A percentile compares a stretch with the other conserved stretches of the same genome.
phyloP scores from a whole-genome alignment of 2,113 vertebrate genomes.

The Otus sunia region DNA sequence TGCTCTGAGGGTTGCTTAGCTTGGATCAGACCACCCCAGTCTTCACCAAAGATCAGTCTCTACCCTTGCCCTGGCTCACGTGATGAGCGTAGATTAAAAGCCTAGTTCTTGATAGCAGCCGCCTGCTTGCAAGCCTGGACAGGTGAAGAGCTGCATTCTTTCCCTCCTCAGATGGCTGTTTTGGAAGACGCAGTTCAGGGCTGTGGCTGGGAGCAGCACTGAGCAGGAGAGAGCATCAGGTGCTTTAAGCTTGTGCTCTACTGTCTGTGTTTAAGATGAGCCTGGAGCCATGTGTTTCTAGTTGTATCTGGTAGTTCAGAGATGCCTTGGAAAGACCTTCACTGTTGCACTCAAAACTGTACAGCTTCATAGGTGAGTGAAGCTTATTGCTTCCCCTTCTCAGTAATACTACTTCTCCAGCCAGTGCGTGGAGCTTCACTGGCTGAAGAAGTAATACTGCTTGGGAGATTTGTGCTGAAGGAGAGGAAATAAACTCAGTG shows the following conservation, averaged over 20 bases:
- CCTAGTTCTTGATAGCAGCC: neutral
- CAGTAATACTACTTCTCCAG: neutral
- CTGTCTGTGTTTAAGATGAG: neutral
- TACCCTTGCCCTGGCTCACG: neutral
- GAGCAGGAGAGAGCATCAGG: neutral
- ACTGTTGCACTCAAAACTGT: neutral
- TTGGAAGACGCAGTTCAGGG: neutral
- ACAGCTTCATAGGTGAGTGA: neutral
- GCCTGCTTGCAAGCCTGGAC: conserved; percentile 14
- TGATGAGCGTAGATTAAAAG: neutral
- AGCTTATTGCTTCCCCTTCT: neutral
- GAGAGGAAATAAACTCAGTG: neutral
- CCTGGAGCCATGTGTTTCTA: neutral
- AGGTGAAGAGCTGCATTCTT: neutral
- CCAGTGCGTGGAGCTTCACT: neutral
- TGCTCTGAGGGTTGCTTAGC: neutral
- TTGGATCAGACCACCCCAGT: neutral
- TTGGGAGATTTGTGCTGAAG: neutral
- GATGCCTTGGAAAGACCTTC: neutral
- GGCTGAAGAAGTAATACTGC: neutral
- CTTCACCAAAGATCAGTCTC: neutral
- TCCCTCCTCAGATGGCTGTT: neutral
- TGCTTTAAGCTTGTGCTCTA: neutral
- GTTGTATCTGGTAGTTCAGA: neutral
- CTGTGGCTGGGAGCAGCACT: neutral